Evolutionary conservation across 1,140 invertebrate species (phyloP), one percentile per base, ranked within the genome.

Genomic region (Aricia agestis): DNA sequence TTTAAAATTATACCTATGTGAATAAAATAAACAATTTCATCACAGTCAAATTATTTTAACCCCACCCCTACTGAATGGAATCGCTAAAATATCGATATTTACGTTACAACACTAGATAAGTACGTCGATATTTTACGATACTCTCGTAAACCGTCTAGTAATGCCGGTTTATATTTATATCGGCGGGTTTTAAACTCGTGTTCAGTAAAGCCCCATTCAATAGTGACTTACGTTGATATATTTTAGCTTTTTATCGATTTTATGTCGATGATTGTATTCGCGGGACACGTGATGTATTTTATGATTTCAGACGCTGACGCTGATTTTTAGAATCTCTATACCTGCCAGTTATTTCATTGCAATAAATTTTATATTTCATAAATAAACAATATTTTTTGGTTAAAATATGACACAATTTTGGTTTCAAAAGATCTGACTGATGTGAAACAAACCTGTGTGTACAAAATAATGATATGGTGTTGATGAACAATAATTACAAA

Each of bases 71-170:
- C n/a, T 15, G n/a, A 1, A 2, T 59, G 58, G n/a, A 59, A 59
- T 59, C n/a, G 7, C 7, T 59, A 59, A 19, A 63, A 63, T 19
- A 63, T 63, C 59, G 59, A 63, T 63, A 63, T 19, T 63, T 59
- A 63, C 6, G 10, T 18, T 19, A 63, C 59, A 31, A 63, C 59
- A 63, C 59, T 63, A 63, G 19, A 63, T 11, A 18, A 25, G 17
- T 63, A 63, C 59, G 59, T 31, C 59, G 59, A 63, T 63, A 63
- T 63, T 63, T 63, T 63, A 63, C 59, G 59, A 63, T 63, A 63
- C 18, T 63, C 17, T 63, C 59, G 59, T 63, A 63, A 63, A 63
- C 18, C 59, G 59, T 13, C n/a, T 63, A 63, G 59, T 63, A 63
- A 63, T 63, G 59, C 59, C 19, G 59, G 59, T 63, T 63, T 63